Conservation (phyloP, 2,113 vertebrate genomes). For the Aptenodytes forsteri region DNA sequence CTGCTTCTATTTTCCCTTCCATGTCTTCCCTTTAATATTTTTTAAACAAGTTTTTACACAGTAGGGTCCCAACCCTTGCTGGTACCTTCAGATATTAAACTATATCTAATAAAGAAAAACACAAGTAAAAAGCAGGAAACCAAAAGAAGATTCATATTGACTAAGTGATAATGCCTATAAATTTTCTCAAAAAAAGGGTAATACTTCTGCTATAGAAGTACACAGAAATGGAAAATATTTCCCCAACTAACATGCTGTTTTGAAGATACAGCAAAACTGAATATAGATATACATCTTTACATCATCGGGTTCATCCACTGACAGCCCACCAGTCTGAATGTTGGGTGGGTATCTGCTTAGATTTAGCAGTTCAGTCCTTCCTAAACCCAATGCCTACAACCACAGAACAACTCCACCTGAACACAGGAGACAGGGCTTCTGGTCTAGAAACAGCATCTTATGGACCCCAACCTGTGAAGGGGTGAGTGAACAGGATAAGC, state of each 20-base stretch:
- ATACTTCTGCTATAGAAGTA: neutral
- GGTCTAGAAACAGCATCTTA: neutral
- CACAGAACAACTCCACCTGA: neutral
- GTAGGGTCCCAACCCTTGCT: neutral
- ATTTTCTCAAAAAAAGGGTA: neutral
- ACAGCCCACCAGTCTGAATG: neutral
- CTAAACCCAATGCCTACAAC: neutral
- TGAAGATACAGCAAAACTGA: neutral
- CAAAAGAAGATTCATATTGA: neutral
- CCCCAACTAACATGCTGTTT: neutral
- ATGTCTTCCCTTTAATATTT: neutral
- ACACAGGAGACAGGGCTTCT: neutral
- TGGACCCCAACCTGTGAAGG: rapidly evolving
- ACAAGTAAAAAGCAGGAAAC: neutral
- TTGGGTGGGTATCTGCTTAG: neutral
- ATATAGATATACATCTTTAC: neutral
- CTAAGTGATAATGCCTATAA: neutral
- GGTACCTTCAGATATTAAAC: neutral
- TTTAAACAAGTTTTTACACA: neutral
- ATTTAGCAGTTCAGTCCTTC: neutral
- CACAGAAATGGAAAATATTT: neutral
- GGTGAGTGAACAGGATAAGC: neutral
- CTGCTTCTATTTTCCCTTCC: neutral
- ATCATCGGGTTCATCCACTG: neutral
- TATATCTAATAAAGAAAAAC: neutral